Percentiles rank a stretch among this genome's conserved stretches.
These are phyloP conservation scores for Protobothrops flavoviridis DNA, from an alignment of 2,113 vertebrate species.

Conservation along the genomic window DNA sequence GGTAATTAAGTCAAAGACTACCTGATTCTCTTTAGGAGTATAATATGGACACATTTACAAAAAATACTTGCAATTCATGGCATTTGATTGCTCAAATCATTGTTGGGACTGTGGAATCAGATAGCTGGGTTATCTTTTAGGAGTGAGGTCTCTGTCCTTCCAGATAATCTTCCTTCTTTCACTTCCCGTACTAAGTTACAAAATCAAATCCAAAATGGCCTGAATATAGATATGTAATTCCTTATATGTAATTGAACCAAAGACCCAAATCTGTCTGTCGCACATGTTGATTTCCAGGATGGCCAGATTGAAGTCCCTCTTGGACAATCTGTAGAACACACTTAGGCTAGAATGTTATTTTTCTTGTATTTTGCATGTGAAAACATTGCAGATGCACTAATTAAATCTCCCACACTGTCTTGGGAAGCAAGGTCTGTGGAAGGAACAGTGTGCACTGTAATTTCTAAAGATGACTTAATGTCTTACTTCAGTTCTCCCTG, in stretches of 20 bases:
- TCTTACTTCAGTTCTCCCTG: constrained; percentile 13
- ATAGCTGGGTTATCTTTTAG: background rate
- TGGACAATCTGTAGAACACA: constrained; percentile 10
- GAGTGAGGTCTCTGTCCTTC: background rate
- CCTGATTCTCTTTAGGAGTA: background rate
- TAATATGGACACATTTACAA: background rate
- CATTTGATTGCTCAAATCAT: background rate
- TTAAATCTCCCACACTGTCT: background rate
- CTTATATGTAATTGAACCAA: background rate
- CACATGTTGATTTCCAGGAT: constrained; percentile 16
- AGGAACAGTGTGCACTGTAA: background rate
- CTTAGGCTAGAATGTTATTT: constrained; percentile 29
- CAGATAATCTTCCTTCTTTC: background rate
- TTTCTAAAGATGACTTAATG: constrained; percentile 29
- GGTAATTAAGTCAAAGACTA: background rate
- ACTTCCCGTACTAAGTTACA: background rate
- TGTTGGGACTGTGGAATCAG: background rate
- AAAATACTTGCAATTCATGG: background rate
- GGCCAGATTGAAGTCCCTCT: constrained; percentile 26
- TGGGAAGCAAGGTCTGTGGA: background rate
- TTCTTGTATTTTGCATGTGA: constrained; percentile 21
- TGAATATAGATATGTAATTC: background rate
- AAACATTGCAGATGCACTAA: constrained; percentile 17
- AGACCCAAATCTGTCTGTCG: constrained; percentile 6
- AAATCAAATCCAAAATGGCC: background rate